phyloP scores from a whole-genome alignment of 2,797 vertebrate species.

The Thunnus albacares region DNA sequence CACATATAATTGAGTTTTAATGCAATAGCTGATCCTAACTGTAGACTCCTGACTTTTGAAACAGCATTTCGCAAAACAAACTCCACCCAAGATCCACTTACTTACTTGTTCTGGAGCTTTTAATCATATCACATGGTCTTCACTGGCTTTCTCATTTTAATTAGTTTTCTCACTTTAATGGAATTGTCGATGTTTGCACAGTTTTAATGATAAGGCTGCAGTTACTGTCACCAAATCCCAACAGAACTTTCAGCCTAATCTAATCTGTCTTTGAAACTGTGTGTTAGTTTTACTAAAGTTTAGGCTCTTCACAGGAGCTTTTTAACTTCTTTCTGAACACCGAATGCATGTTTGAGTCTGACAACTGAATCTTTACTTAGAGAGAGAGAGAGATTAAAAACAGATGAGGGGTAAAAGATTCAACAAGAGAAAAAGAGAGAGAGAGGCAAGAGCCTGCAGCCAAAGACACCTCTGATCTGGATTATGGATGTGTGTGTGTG shows the following conservation, averaged over 20 bases:
- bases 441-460: constrained; percentile 18
- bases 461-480: constrained; percentile 55
- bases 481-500: constrained; percentile 28
- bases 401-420: constrained; percentile 44
- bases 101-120: not conserved
- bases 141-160: too few species aligned
- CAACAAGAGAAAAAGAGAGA: constrained; percentile 5
- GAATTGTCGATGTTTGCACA: not conserved
- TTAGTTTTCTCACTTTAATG: not conserved
- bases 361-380: constrained; percentile 20
- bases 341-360: constrained; percentile 5
- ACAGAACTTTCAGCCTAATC: not conserved
- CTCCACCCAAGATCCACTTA: not conserved
- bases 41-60: not conserved
- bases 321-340: not conserved
- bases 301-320: not conserved
- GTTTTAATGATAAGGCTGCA: not conserved
- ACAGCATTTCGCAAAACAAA: not conserved
- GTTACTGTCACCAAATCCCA: not conserved
- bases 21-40: not conserved
- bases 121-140: not conserved
- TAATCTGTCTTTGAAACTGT: not conserved
- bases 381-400: constrained; percentile 44
- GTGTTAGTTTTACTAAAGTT: not conserved
- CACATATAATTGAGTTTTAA: not conserved